Conservation (phyloP, 2,797 vertebrate genomes). For the Notamacropus eugenii region DNA sequence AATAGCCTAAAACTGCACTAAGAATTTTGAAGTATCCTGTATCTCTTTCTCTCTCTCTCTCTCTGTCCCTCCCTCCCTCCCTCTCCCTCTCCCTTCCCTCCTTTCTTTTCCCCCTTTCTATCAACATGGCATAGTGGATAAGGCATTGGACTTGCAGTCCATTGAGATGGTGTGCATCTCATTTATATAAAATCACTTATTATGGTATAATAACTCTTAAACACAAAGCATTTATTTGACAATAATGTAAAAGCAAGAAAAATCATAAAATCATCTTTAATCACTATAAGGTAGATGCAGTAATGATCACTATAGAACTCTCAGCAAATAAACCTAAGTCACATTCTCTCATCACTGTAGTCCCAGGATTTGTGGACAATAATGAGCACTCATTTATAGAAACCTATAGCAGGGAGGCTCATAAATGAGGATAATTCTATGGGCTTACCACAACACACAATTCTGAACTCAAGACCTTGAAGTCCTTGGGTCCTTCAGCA, state of each 20-base stretch:
- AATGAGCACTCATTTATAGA: neutral
- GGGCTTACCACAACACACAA: neutral
- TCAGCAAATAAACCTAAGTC: neutral
- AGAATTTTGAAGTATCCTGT: no score
- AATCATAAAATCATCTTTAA: neutral
- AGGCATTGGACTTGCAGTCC: no score
- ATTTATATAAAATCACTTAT: neutral
- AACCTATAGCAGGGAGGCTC: neutral
- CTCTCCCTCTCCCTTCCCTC: no score
- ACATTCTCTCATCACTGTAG: neutral
- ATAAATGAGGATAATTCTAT: neutral
- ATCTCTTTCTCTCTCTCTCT: no score
- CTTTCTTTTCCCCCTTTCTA: no score
- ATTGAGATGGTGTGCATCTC: neutral
- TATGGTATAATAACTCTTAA: neutral
- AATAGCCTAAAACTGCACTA: no score
- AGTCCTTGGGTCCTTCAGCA: neutral
- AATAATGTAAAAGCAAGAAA: neutral
- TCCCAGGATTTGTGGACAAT: neutral
- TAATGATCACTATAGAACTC: neutral
- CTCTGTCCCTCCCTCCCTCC: no score
- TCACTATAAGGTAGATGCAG: neutral
- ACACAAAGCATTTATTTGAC: neutral
- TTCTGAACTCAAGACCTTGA: neutral
- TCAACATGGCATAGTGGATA: no score